Percentiles rank a stretch among this genome's conserved stretches.
Evolutionary conservation across 2,888 invertebrate genomes (phyloP).

Genomic region (Drosophila seclusa): DNA sequence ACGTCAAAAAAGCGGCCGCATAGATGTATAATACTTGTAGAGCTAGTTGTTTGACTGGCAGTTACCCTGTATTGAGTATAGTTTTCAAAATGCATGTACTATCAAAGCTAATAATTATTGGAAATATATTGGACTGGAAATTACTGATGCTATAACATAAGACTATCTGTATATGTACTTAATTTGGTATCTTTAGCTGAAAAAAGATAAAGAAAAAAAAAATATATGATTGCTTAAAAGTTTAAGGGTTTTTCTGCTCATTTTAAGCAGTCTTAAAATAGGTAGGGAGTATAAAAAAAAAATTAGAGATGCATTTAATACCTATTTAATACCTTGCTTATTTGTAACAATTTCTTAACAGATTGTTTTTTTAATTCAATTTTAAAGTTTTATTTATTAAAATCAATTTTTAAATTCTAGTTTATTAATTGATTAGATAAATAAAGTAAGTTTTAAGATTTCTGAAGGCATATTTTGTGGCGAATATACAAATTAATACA

Average conservation of each 20-base stretch:
- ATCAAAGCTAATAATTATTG: background rate
- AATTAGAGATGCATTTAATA: background rate
- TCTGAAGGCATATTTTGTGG: background rate
- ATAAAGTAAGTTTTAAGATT: background rate
- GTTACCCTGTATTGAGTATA: constrained; percentile 19
- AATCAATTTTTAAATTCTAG: background rate
- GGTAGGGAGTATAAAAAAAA: background rate
- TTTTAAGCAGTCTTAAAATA: no score
- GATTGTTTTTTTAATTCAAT: background rate
- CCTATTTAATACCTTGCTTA: no score
- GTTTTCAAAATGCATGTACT: background rate
- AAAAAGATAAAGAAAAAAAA: no score
- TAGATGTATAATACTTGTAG: constrained; percentile 6
- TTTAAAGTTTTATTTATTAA: background rate
- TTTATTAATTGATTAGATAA: background rate
- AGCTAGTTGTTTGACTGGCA: background rate
- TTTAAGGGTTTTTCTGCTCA: background rate
- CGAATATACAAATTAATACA: background rate
- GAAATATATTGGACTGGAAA: no score
- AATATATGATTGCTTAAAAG: background rate
- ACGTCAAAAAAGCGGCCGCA: constrained; percentile 48
- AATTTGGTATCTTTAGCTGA: no score
- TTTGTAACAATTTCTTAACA: background rate
- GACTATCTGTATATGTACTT: no score
- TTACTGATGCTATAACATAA: no score